Base-by-base conservation (phyloP, 2,113 vertebrate species). In the Catharus minimus region DNA sequence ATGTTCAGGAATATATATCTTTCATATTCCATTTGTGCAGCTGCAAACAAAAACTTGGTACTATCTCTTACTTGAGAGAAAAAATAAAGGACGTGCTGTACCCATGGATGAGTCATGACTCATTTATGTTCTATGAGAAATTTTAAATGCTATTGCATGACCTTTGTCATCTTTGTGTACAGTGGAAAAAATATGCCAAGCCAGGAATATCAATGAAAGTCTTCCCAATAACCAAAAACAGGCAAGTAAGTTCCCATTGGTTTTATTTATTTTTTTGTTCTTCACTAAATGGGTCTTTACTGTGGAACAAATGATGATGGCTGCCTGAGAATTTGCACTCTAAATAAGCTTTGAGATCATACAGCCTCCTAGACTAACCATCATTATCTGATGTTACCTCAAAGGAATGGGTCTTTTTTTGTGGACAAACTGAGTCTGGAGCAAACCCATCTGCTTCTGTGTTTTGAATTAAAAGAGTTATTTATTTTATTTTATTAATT, bases 201-300 rank as follows among this genome's bases (percentile, higher is more conserved):
- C 93, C 90, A 96, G 93, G 93, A 96, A 95, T 93, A 96, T 95
- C 93, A 95, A 90, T 95, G 88, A 49, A 90, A 86, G 84, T 86
- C 86, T 78, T 93, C 90, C 73, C 88, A 92, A 93, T 92, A 94
- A 90, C 94, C 93, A 92, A 95, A 96, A 95, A 79, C 73, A 95
- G 93, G 55, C 90, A 95, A 93, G 58, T 61, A 75, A 91, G 80
- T 88, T 92, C 81, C 49, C 61, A 73, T 32, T 88, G 84, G 92
- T 47, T n/a, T 49, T 24, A 26, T 49, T 49, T n/a, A 47, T 67
- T 20, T 32, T 69, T 19, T 47, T 18, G 4, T 71, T 43, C 30
- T 81, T 82, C 22, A 66, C 68, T 67, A 88, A 84, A 62, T 90
- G 41, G 38, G 22, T 93, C 73, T 79, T 92, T 78, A 65, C 80